Percentiles rank a stretch among this genome's conserved stretches.
Evolutionary conservation across 2,888 invertebrate genomes (phyloP).

Genomic region (Megaustenia siamemsis): DNA sequence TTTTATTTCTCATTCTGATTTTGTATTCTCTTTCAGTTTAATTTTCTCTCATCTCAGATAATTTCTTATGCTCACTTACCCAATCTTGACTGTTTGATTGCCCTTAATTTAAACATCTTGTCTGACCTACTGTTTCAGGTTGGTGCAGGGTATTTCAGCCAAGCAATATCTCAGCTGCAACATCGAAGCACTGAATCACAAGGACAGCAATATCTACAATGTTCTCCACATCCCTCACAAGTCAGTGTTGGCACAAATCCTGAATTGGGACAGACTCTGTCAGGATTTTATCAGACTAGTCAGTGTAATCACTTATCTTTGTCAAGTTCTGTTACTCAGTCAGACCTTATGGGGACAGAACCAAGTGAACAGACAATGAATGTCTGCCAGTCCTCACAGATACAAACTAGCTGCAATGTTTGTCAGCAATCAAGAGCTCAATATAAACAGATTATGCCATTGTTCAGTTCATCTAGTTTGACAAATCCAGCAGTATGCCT

Average conservation of each 20-base stretch:
- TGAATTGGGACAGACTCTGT: not conserved
- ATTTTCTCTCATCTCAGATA: too few species aligned
- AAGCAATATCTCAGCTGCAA: conserved; percentile 27
- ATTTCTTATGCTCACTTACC: too few species aligned
- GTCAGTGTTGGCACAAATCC: not conserved
- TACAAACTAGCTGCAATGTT: not conserved
- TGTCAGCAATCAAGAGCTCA: not conserved
- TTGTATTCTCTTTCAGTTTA: too few species aligned
- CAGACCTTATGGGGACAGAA: not conserved
- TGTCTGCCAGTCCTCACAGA: conserved; percentile 4
- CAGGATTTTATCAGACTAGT: not conserved
- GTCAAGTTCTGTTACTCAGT: not conserved
- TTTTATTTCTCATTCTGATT: too few species aligned
- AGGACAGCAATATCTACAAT: not conserved
- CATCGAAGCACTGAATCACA: not conserved
- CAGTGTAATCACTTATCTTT: conserved; percentile 5
- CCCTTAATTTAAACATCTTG: too few species aligned
- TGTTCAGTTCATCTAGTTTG: not conserved
- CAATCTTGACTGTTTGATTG: too few species aligned
- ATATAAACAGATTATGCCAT: not conserved
- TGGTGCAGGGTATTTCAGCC: conserved; percentile 31
- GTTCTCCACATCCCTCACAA: not conserved
- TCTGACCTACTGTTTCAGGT: too few species aligned
- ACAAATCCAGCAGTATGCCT: not conserved
- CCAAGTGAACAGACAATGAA: conserved; percentile 17